phyloP scores from a whole-genome alignment of 2,888 invertebrate species.

The Actias luna region DNA sequence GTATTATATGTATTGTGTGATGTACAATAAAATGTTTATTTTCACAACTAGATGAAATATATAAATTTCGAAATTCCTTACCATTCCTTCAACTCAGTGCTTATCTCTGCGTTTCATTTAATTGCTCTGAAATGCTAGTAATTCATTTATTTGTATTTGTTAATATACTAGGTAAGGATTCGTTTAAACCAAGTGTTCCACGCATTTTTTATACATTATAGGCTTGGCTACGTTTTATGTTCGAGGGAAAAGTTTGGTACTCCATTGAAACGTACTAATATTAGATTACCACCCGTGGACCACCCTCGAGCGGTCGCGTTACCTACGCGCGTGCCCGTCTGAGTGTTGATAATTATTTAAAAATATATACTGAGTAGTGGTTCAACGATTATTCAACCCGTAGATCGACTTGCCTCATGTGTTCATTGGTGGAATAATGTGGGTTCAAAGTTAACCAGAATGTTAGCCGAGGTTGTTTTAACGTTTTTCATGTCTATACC shows the following conservation, averaged over 20 bases:
- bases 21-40: too few relatives aligned
- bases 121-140: too few relatives aligned
- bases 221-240: neutral
- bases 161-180: too few relatives aligned
- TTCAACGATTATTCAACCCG: slow-evolving; percentile 7
- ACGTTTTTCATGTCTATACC: neutral
- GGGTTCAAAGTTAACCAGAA: neutral
- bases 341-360: slow-evolving; percentile 29
- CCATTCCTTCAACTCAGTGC: too few relatives aligned
- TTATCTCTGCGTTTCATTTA: too few relatives aligned
- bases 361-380: slow-evolving; percentile 21
- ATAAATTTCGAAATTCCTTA: too few relatives aligned
- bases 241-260: neutral
- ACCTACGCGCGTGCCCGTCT: slow-evolving; percentile 2
- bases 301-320: slow-evolving; percentile 20
- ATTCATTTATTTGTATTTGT: too few relatives aligned
- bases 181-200: too few relatives aligned
- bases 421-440: neutral
- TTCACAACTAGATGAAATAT: too few relatives aligned
- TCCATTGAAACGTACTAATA: neutral
- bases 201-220: neutral
- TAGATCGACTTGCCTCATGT: neutral
- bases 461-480: neutral
- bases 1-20: too few relatives aligned
- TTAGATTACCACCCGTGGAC: slow-evolving; percentile 20